Evolutionary conservation across 2,797 vertebrate species (phyloP), one percentile per base, ranked within the genome.

Genomic region (Gila robusta): DNA sequence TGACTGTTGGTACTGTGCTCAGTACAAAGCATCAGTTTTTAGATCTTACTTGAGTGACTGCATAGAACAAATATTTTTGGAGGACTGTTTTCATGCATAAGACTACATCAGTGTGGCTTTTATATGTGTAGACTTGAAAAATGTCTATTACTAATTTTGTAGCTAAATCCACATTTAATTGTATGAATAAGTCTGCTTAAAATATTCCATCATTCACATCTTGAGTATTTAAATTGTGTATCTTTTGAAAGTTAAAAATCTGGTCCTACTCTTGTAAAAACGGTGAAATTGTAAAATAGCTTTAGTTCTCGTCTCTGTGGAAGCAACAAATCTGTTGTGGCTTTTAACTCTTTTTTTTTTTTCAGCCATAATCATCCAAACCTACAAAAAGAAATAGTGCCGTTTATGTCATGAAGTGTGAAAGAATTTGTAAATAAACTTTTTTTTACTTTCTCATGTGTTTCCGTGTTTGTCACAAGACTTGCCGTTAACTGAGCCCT

Each of bases 341-440:
- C 39, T 41, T 77, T 62, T 59, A 62, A 77, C 12, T 12, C 28
- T n/a, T n/a, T n/a, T n/a, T n/a, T 19, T 26, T 35, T 67, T 74
- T 77, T 71, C 8, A 41, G 37, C 5, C 28, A 35, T 62, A 49
- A 79, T 81, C 41, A 64, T 44, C 23, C 52, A 64, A 37, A 23
- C 37, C 52, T 19, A 12, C 59, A 49, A 66, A 52, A 80, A 88
- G 72, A 69, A 81, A 59, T 52, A 32, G 28, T 77, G 59, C 7
- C 81, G 12, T 74, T 26, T 87, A 59, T 87, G 76, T 87, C 77
- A 54, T 79, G 19, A 84, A 69, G 35, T 81, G 85, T 82, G 44
- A 69, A 64, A 39, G 41, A 47, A 71, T 81, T 84, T 90, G 89
- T 90, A 89, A 90, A 90, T 90, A 90, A 89, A 90, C 69, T 4